A percentile compares a stretch with the other conserved stretches of the same genome.
phyloP scores from a whole-genome alignment of 1,140 invertebrate species.

The Acromyrmex charruanus region DNA sequence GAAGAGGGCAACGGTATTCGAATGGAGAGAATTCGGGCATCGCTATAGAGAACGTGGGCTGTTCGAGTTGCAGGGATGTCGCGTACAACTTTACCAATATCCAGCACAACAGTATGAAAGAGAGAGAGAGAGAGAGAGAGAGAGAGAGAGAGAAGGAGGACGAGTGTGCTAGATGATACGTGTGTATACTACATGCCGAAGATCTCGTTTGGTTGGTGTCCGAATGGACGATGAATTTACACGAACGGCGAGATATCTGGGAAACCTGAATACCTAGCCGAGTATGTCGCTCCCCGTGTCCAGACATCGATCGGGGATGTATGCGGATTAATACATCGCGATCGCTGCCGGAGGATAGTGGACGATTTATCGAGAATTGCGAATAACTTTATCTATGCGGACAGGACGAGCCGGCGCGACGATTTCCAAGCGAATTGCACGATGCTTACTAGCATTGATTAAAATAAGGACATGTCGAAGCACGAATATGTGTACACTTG shows the following conservation, averaged over 20 bases:
- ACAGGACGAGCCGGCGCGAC: constrained; percentile 4
- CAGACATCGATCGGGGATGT: constrained; percentile 68
- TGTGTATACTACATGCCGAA: constrained; percentile 43
- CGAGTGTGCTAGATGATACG: constrained; percentile 65
- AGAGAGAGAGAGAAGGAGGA: background rate
- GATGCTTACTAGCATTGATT: constrained; percentile 31
- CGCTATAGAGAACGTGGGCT: constrained; percentile 40
- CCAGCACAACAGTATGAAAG: constrained; percentile 74
- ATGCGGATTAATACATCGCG: constrained; percentile 62
- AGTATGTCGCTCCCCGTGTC: constrained; percentile 64
- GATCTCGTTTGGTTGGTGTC: constrained; percentile 64
- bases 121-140: background rate
- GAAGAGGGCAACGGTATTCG: constrained; percentile 70
- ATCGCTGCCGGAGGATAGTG: constrained; percentile 48
- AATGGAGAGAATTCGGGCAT: constrained; percentile 67
- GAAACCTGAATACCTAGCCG: constrained; percentile 55
- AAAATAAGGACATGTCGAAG: constrained; percentile 2
- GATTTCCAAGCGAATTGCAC: constrained; percentile 48
- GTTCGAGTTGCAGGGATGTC: constrained; percentile 80
- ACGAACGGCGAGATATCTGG: constrained; percentile 71
- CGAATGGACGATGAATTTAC: constrained; percentile 74
- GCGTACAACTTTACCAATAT: constrained; percentile 85
- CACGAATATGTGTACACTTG: background rate
- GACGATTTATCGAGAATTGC: constrained; percentile 56
- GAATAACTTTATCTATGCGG: constrained; percentile 58